Percentiles rank a stretch among this genome's conserved stretches.
Conservation (phyloP, 2,888 invertebrate genomes). For the Acanthosepion pharaonis region DNA sequence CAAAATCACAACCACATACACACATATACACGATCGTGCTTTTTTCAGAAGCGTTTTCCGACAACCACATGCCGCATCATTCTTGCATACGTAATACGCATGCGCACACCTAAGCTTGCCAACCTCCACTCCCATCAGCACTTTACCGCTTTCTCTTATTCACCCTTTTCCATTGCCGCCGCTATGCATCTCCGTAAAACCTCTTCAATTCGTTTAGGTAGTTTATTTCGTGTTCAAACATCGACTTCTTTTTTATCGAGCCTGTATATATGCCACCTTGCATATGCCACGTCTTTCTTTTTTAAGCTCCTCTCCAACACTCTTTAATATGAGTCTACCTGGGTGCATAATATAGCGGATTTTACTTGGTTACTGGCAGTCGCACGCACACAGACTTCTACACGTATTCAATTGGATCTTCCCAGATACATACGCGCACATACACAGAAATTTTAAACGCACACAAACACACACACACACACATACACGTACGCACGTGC, state of each 20-base stretch:
- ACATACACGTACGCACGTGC: not conserved
- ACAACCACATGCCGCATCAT: not conserved
- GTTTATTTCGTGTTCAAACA: no score
- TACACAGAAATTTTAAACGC: not conserved
- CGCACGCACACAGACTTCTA: no score
- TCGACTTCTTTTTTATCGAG: not conserved
- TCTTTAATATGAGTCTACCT: no score
- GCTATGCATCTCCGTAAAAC: not conserved
- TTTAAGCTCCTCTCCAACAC: not conserved
- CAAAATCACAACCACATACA: not conserved
- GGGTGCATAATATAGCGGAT: no score
- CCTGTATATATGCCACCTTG: not conserved
- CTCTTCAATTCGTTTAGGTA: no score
- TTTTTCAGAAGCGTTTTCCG: no score
- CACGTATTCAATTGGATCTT: no score
- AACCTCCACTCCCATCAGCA: not conserved
- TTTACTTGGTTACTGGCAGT: no score
- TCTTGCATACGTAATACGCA: not conserved
- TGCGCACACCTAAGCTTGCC: not conserved
- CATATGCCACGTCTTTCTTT: not conserved
- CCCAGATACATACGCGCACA: not conserved
- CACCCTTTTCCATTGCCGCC: not conserved
- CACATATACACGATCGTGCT: not conserved
- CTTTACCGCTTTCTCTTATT: not conserved
- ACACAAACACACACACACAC: not conserved